Evolutionary conservation across 64 coral and sea anemone species (phyloP).

Genomic region (Pachyseris speciosa): DNA sequence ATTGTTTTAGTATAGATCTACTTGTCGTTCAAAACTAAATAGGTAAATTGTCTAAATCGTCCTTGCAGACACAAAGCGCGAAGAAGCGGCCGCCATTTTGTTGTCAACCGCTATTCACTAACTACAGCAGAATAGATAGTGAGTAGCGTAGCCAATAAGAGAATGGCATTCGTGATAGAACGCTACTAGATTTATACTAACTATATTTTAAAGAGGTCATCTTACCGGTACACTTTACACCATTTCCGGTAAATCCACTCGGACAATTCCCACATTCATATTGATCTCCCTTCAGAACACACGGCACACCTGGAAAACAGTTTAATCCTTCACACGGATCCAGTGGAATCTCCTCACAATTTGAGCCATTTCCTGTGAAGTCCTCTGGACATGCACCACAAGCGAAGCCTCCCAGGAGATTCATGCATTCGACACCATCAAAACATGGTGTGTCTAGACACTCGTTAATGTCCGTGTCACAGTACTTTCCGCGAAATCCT

Average conservation of each 20-base stretch:
- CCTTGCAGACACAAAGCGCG: too few species aligned
- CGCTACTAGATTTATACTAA: too few species aligned
- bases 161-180: too few species aligned
- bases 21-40: too few species aligned
- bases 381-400: conserved; percentile 27
- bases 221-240: conserved; percentile 76
- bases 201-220: background rate
- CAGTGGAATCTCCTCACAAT: background rate
- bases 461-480: conserved; percentile 49
- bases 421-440: conserved; percentile 27
- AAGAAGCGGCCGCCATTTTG: too few species aligned
- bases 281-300: conserved; percentile 8
- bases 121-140: too few species aligned
- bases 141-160: too few species aligned
- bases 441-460: conserved; percentile 41
- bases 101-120: too few species aligned
- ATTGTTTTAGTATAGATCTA: too few species aligned
- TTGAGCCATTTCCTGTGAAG: conserved; percentile 31
- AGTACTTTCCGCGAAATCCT: conserved; percentile 67
- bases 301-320: conserved; percentile 79
- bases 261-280: conserved; percentile 83
- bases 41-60: too few species aligned
- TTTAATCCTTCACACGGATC: conserved; percentile 7
- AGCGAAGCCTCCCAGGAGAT: conserved; percentile 17
- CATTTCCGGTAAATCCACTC: conserved; percentile 82